Percentiles rank a stretch among this genome's conserved stretches.
Conservation (phyloP, 1,140 invertebrate species). For the Listronotus bonariensis region DNA sequence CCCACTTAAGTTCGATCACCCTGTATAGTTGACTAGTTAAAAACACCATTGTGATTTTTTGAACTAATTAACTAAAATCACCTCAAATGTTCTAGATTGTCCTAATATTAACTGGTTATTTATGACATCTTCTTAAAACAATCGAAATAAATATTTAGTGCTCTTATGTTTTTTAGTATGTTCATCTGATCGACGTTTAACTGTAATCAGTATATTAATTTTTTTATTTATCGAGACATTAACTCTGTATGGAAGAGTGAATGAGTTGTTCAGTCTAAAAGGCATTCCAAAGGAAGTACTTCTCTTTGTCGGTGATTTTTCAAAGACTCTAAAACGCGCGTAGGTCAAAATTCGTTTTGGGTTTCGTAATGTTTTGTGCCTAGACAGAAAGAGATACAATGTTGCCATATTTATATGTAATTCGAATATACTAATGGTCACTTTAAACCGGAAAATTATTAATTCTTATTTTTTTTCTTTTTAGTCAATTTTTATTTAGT, state of each 20-base stretch:
- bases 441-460: too few relatives aligned
- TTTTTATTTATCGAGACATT: conserved; percentile 9
- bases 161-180: neutral
- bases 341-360: conserved; percentile 29
- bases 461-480: too few relatives aligned
- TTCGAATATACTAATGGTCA: too few relatives aligned
- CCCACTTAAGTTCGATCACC: too few relatives aligned
- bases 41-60: too few relatives aligned
- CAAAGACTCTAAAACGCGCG: conserved; percentile 8
- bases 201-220: neutral
- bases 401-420: conserved; percentile 9
- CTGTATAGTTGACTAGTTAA: too few relatives aligned
- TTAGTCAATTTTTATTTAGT: too few relatives aligned
- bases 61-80: too few relatives aligned
- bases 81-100: too few relatives aligned
- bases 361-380: conserved; percentile 23
- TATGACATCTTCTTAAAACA: too few relatives aligned
- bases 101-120: too few relatives aligned
- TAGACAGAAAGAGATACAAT: conserved; percentile 10
- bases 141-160: too few relatives aligned
- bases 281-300: conserved; percentile 27
- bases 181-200: neutral
- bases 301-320: conserved; percentile 25
- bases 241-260: conserved; percentile 10
- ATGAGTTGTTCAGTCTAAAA: conserved; percentile 16